Evolutionary conservation across 2,888 invertebrate species (phyloP).

Genomic region (Digitonthophagus gazella): DNA sequence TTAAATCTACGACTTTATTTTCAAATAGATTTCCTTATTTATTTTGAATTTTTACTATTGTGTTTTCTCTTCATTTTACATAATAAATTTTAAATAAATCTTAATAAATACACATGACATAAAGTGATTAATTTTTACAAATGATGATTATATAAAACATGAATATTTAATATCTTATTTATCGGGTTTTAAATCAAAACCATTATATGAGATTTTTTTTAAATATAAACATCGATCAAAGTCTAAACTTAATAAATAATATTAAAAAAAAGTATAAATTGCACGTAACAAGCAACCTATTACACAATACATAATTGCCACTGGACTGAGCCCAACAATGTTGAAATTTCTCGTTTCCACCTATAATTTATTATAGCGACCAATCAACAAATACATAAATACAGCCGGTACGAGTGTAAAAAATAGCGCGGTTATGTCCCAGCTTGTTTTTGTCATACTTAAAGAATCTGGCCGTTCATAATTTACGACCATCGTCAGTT

Average conservation of each 20-base stretch:
- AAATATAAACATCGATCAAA: not conserved
- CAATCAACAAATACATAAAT: not conserved
- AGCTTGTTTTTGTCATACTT: not conserved
- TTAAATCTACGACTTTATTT: not conserved
- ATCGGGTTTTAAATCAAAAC: no score
- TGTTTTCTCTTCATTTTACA: no score
- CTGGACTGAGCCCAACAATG: not conserved
- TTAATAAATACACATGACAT: not conserved
- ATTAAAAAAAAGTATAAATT: not conserved
- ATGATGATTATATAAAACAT: no score
- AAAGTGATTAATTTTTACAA: no score
- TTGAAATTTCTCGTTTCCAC: not conserved
- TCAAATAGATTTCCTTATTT: no score
- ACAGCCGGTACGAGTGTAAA: not conserved
- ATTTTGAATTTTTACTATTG: no score
- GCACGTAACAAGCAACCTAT: not conserved
- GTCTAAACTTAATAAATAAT: not conserved
- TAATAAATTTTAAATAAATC: no score
- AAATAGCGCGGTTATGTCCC: not conserved
- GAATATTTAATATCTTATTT: no score
- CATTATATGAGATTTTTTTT: not conserved
- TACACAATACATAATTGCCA: not conserved
- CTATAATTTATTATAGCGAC: not conserved
- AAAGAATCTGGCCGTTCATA: not conserved
- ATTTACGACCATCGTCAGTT: conserved; percentile 5